These are phyloP conservation scores for Brachypodius melanocephalos DNA, from an alignment of 2,113 vertebrate genomes.

Conservation along the genomic window DNA sequence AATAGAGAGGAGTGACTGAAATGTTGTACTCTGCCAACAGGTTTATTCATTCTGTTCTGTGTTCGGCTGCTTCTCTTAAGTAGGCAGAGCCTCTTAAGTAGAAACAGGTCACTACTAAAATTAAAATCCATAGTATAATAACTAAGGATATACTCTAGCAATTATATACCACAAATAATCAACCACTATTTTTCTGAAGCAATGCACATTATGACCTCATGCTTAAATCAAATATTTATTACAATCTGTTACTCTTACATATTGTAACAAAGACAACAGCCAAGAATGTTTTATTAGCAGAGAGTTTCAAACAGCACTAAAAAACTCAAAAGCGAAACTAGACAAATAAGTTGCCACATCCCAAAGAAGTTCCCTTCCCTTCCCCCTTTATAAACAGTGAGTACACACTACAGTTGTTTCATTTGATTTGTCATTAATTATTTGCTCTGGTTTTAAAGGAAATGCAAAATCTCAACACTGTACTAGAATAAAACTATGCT, in stretches of 20 bases:
- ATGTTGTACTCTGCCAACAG: not conserved
- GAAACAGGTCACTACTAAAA: not conserved
- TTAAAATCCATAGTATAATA: not conserved
- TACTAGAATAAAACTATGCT: not conserved
- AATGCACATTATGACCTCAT: not conserved
- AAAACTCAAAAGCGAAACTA: not conserved
- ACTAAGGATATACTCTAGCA: not conserved
- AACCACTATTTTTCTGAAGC: not conserved
- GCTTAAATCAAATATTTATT: not conserved
- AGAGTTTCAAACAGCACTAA: not conserved
- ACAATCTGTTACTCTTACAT: not conserved
- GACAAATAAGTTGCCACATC: not conserved
- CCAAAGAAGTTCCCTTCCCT: not conserved
- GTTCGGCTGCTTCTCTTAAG: not conserved
- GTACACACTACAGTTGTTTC: not conserved
- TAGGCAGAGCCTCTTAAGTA: not conserved
- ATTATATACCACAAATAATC: not conserved
- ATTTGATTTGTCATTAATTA: not conserved
- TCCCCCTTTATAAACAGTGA: not conserved
- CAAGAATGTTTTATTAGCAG: not conserved
- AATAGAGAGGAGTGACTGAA: not conserved
- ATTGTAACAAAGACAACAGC: not conserved
- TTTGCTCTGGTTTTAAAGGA: not conserved
- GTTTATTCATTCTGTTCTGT: not conserved
- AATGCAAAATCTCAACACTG: not conserved